Evolutionary conservation across 2,113 vertebrate genomes (phyloP).

Genomic region (Alectura lathami): DNA sequence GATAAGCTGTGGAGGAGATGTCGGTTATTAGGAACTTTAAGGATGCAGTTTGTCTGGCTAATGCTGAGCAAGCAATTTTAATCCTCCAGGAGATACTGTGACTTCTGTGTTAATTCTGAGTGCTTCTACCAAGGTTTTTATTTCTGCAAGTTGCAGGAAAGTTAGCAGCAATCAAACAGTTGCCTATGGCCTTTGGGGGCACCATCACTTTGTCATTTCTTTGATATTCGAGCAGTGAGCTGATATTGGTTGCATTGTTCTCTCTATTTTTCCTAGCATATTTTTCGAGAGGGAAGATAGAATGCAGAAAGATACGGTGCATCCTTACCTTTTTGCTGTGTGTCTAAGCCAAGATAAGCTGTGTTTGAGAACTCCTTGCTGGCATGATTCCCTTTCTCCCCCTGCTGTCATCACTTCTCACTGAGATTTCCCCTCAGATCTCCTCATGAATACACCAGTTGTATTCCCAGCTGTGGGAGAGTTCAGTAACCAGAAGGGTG

Average conservation of each 20-base stretch:
- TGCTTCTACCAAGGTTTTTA: neutral
- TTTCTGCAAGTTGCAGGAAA: neutral
- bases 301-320: neutral
- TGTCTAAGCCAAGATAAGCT: neutral
- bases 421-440: neutral
- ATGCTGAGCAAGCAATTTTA: conserved; percentile 16
- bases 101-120: neutral
- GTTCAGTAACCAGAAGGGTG: neutral
- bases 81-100: neutral
- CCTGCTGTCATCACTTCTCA: neutral
- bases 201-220: neutral
- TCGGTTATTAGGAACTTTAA: conserved; percentile 26
- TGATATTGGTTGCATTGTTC: neutral
- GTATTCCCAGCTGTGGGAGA: neutral
- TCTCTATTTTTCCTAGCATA: neutral
- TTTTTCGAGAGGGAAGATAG: neutral
- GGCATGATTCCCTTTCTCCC: neutral
- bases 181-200: neutral
- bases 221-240: neutral
- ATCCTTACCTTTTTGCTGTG: conserved; percentile 2
- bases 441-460: conserved; percentile 21
- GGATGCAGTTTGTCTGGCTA: neutral
- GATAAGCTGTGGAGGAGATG: conserved; percentile 10
- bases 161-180: neutral
- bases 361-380: neutral